A percentile compares a stretch with the other conserved stretches of the same genome.
phyloP scores from a whole-genome alignment of 2,113 vertebrate genomes.

The Rhodinocichla rosea region DNA sequence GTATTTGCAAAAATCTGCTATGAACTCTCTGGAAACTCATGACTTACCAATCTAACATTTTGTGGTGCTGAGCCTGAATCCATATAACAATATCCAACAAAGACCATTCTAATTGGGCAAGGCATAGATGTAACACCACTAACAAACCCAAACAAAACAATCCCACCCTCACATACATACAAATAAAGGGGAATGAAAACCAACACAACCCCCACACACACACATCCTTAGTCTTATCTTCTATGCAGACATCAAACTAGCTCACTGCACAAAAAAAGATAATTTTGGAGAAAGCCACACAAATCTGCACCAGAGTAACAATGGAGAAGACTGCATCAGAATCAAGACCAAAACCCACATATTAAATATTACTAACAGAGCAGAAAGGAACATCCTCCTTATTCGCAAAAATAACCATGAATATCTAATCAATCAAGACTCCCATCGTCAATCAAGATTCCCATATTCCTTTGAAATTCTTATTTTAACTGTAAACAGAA shows the following conservation, averaged over 20 bases:
- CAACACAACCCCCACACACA: accelerated
- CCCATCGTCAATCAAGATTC: neutral
- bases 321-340: neutral
- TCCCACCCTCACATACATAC: neutral
- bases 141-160: neutral
- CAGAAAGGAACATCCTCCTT: neutral
- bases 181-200: no score
- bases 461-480: neutral
- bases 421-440: neutral
- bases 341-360: neutral
- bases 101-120: neutral
- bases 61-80: neutral
- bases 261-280: neutral
- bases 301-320: neutral
- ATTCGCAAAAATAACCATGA: neutral
- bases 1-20: neutral
- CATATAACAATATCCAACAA: neutral
- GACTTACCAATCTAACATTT: neutral
- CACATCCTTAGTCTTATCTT: neutral
- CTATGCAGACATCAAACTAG: neutral
- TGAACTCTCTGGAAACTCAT: neutral
- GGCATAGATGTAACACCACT: neutral
- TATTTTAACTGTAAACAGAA: neutral
- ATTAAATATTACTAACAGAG: neutral
- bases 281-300: neutral